A percentile compares a stretch with the other conserved stretches of the same genome.
Conservation (phyloP, 2,888 invertebrate species). For the Galerucella pusilla region DNA sequence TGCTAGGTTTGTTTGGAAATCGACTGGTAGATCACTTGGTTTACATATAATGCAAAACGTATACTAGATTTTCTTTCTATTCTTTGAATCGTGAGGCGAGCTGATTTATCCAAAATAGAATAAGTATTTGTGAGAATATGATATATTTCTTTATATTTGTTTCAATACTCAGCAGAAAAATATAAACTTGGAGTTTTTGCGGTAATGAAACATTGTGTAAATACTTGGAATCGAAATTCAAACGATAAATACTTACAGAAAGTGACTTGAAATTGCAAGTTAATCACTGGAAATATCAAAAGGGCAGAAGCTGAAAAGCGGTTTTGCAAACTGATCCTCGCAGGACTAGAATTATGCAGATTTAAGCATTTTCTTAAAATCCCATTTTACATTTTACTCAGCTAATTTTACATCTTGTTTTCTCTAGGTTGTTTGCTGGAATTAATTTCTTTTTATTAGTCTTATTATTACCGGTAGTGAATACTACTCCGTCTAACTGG, state of each 20-base stretch:
- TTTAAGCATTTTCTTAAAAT: conserved; percentile 47
- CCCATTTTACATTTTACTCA: conserved; percentile 48
- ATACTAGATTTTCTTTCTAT: conserved; percentile 40
- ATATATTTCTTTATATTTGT: no score
- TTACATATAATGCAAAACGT: conserved; percentile 49
- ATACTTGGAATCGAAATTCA: not conserved
- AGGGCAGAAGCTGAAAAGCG: not conserved
- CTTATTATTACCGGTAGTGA: conserved; percentile 19
- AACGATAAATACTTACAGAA: not conserved
- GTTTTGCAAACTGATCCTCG: not conserved
- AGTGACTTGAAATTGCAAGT: not conserved
- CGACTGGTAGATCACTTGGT: conserved; percentile 53
- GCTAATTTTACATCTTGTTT: conserved; percentile 53
- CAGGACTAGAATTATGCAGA: conserved; percentile 48
- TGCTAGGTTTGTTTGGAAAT: conserved; percentile 59
- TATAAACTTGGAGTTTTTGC: not conserved
- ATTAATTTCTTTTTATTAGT: conserved; percentile 40
- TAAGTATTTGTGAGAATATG: no score
- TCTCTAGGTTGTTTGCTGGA: conserved; percentile 41
- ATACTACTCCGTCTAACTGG: not conserved
- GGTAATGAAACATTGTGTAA: not conserved
- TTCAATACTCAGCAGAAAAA: not conserved
- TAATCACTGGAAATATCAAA: not conserved
- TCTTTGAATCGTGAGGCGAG: not conserved
- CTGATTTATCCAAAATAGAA: not conserved